Evolutionary conservation across 2,888 invertebrate genomes (phyloP).

Genomic region (Fragum whitleyi): DNA sequence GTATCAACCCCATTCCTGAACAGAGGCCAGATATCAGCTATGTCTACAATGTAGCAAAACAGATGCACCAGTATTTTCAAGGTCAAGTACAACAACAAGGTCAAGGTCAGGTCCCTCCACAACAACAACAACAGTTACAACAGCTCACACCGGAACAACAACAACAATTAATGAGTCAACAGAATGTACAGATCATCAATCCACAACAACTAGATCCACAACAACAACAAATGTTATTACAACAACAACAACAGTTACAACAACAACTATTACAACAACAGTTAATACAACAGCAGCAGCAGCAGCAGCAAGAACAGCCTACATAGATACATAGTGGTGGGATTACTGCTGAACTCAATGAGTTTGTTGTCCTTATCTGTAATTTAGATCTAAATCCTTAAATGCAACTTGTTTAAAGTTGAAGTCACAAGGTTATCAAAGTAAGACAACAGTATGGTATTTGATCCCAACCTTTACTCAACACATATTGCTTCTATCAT

Average conservation of each 20-base stretch:
- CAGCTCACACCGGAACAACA: slow-evolving; percentile 58
- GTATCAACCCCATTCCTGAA: slow-evolving; percentile 87
- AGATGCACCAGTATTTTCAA: slow-evolving; percentile 83
- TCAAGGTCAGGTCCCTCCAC: slow-evolving; percentile 56
- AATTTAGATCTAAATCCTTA: too few species aligned
- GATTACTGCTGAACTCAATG: too few species aligned
- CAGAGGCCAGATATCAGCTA: slow-evolving; percentile 86
- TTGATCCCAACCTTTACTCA: too few species aligned
- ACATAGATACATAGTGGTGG: slow-evolving; percentile 35
- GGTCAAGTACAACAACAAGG: slow-evolving; percentile 61
- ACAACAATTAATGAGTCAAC: slow-evolving; percentile 51
- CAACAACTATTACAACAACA: slow-evolving; percentile 53
- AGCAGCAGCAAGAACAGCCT: slow-evolving; percentile 54
- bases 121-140: slow-evolving; percentile 58
- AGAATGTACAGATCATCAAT: slow-evolving; percentile 45
- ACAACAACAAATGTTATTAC: slow-evolving; percentile 65
- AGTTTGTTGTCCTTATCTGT: too few species aligned
- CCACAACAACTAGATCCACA: slow-evolving; percentile 57
- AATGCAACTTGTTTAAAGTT: too few species aligned
- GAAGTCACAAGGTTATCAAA: too few species aligned
- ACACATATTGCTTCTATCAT: too few species aligned
- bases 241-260: slow-evolving; percentile 62
- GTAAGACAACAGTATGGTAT: too few species aligned
- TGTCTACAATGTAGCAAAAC: slow-evolving; percentile 86
- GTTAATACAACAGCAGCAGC: slow-evolving; percentile 45